phyloP scores from a whole-genome alignment of 2,888 invertebrate species.

The Drosophila mettleri region DNA sequence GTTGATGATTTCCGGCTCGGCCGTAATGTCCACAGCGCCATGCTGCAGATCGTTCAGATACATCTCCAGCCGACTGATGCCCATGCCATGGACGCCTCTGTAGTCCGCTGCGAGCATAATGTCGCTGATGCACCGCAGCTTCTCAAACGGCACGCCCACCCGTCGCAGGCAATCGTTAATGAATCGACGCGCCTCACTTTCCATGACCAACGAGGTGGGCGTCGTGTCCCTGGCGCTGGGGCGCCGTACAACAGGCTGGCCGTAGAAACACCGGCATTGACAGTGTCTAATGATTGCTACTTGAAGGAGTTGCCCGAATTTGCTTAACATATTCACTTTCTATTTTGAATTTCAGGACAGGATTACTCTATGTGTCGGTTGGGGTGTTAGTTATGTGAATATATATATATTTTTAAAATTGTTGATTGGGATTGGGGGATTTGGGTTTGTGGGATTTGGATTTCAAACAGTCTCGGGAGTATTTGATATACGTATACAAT shows the following conservation, averaged over 20 bases:
- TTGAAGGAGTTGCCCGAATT: slow-evolving; percentile 3
- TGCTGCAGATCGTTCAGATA: slow-evolving; percentile 50
- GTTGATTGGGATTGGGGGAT: neutral
- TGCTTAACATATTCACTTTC: slow-evolving; percentile 17
- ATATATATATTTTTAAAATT: slow-evolving; percentile 24
- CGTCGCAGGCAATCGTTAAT: slow-evolving; percentile 54
- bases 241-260: neutral
- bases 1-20: slow-evolving; percentile 45
- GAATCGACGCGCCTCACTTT: slow-evolving; percentile 61
- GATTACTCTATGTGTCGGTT: slow-evolving; percentile 16
- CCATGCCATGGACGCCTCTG: slow-evolving; percentile 51
- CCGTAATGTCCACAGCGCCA: slow-evolving; percentile 36
- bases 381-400: slow-evolving; percentile 43
- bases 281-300: neutral
- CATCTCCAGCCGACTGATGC: slow-evolving; percentile 51
- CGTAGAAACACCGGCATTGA: neutral
- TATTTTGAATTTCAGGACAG: neutral
- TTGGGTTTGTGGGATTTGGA: neutral
- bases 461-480: slow-evolving; percentile 3
- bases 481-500: slow-evolving; percentile 7
- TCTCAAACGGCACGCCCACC: slow-evolving; percentile 46
- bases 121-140: slow-evolving; percentile 50
- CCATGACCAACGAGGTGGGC: slow-evolving; percentile 46
- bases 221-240: slow-evolving; percentile 6
- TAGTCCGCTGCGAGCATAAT: slow-evolving; percentile 59